Conservation (phyloP, 35 echinoderm and acorn worm genomes). For the Diadema setosum region DNA sequence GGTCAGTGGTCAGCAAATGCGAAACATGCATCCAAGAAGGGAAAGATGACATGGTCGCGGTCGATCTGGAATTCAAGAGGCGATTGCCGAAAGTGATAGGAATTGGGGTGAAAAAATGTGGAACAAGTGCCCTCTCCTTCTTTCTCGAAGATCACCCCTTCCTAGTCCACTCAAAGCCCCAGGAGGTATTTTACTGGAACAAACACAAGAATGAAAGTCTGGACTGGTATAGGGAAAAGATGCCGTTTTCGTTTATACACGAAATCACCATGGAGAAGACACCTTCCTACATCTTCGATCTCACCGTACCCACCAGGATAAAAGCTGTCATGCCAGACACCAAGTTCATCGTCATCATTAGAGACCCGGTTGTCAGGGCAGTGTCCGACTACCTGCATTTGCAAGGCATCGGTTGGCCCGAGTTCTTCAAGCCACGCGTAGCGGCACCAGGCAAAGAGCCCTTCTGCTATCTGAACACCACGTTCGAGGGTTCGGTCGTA, state of each 20-base stretch:
- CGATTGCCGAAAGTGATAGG: conserved; percentile 27
- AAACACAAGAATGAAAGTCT: neutral
- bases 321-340: neutral
- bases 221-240: conserved; percentile 18
- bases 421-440: too few relatives aligned
- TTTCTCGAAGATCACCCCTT: conserved; percentile 35
- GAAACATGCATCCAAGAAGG: too few relatives aligned
- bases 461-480: conserved; percentile 21
- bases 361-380: conserved; percentile 41
- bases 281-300: neutral
- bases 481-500: conserved; percentile 20
- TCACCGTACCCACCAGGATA: neutral
- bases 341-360: conserved; percentile 43
- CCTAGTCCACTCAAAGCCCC: neutral
- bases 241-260: neutral
- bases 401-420: conserved; percentile 10
- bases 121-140: conserved; percentile 23
- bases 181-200: neutral
- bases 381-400: conserved; percentile 61
- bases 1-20: too few relatives aligned
- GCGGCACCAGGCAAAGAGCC: neutral
- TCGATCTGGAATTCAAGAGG: conserved; percentile 9
- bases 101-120: conserved; percentile 43
- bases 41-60: too few relatives aligned
- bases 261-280: conserved; percentile 47